phyloP scores from a whole-genome alignment of 2,797 vertebrate genomes.

The Streptopelia turtur region DNA sequence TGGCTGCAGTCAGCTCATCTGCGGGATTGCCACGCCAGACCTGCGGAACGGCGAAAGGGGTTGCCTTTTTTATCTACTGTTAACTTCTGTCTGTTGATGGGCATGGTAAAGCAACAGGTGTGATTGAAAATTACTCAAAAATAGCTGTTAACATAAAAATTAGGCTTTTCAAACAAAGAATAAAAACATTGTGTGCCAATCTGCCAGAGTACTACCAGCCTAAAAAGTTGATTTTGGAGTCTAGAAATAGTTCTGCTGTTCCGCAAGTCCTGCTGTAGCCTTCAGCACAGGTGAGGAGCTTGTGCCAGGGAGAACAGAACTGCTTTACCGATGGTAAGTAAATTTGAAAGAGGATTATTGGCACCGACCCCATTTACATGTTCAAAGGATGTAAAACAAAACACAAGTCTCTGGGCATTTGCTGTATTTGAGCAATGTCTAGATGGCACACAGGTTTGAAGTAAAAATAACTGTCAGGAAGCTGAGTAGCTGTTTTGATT shows the following conservation, averaged over 20 bases:
- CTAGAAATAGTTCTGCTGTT: background rate
- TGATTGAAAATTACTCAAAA: background rate
- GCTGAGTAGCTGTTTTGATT: background rate
- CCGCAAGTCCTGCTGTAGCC: background rate
- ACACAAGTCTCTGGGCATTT: background rate
- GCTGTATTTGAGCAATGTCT: background rate
- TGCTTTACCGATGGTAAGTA: background rate
- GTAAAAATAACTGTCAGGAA: background rate
- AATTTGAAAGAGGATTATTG: background rate
- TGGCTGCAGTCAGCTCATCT: background rate
- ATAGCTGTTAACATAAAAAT: background rate
- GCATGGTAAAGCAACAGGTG: background rate
- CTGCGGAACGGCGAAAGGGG: background rate
- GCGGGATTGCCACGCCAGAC: accelerated
- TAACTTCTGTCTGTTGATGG: background rate
- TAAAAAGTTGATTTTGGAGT: background rate
- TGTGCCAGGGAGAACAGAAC: background rate
- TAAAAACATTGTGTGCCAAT: background rate
- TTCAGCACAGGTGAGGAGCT: background rate
- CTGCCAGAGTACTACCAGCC: background rate
- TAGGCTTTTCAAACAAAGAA: background rate
- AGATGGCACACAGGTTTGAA: background rate
- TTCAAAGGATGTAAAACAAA: background rate
- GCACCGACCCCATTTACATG: background rate
- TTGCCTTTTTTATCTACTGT: background rate